phyloP scores from a whole-genome alignment of 2,113 vertebrate genomes.

The Caretta caretta region DNA sequence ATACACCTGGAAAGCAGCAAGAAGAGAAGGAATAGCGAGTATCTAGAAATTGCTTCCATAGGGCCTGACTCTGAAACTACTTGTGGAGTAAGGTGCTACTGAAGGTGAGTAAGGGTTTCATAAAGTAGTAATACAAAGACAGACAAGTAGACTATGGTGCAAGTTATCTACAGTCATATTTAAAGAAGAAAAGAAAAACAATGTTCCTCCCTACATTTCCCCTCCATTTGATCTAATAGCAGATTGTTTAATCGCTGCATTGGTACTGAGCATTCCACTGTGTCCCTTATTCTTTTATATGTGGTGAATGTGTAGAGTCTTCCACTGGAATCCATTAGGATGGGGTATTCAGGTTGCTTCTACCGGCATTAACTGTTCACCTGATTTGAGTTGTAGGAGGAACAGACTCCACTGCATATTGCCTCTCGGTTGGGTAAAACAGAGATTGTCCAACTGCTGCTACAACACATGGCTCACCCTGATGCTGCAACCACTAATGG shows the following conservation, averaged over 20 bases:
- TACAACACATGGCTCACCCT: slow-evolving; percentile 98
- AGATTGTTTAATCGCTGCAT: fast-evolving
- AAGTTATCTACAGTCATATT: fast-evolving
- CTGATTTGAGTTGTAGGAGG: slow-evolving; percentile 88
- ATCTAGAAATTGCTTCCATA: neutral
- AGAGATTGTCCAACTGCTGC: slow-evolving; percentile 95
- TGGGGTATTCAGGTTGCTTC: neutral
- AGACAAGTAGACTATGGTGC: neutral
- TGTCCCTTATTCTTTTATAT: neutral
- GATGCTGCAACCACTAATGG: slow-evolving; percentile 95
- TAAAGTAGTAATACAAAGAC: neutral
- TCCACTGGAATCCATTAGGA: fast-evolving
- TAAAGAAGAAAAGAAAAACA: neutral
- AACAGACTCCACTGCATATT: slow-evolving; percentile 98
- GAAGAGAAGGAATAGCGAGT: neutral
- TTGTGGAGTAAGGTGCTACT: neutral
- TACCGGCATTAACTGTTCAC: slow-evolving; percentile 4
- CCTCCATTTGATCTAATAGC: neutral
- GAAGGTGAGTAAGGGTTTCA: neutral
- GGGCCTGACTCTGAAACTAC: neutral
- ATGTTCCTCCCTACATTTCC: neutral
- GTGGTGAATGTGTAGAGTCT: fast-evolving
- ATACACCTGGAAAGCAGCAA: neutral
- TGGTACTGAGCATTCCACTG: fast-evolving
- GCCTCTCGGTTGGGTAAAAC: slow-evolving; percentile 97